Percentiles rank a stretch among this genome's conserved stretches.
These are phyloP conservation scores for Callionymus lyra DNA, from an alignment of 2,113 vertebrate species.

Conservation along the genomic window DNA sequence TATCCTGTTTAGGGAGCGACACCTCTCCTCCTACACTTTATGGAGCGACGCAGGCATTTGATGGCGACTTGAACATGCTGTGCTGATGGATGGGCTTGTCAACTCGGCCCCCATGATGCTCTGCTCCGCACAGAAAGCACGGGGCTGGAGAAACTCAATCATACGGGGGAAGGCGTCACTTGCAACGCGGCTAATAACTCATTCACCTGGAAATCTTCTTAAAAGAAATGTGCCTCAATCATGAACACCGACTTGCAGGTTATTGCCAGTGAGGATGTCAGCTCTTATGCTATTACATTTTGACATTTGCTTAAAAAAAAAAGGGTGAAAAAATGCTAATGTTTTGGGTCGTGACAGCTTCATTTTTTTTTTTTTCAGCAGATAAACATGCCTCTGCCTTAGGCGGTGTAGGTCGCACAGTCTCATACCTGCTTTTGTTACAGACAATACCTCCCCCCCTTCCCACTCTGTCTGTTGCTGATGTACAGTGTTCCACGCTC, in stretches of 20 bases:
- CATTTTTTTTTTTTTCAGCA: conserved; percentile 12
- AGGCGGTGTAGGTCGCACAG: conserved; percentile 32
- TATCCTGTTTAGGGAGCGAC: conserved; percentile 76
- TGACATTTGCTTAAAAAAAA: conserved; percentile 10
- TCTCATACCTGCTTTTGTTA: conserved; percentile 10
- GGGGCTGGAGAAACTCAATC: conserved; percentile 38
- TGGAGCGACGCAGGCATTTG: conserved; percentile 56
- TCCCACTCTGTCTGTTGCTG: conserved; percentile 21
- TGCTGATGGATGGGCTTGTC: conserved; percentile 74
- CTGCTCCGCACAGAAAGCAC: conserved; percentile 37
- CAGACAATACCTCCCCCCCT: conserved; percentile 12
- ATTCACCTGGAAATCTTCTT: conserved; percentile 42
- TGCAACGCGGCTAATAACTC: conserved; percentile 42
- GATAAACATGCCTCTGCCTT: conserved; percentile 28
- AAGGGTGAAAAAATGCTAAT: conserved; percentile 24
- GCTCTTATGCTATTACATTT: not conserved
- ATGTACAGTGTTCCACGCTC: conserved; percentile 28
- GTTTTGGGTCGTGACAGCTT: conserved; percentile 23
- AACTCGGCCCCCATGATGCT: conserved; percentile 51
- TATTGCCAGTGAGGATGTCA: conserved; percentile 9
- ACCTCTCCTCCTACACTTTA: conserved; percentile 70
- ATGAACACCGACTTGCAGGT: conserved; percentile 13
- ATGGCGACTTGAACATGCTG: conserved; percentile 60
- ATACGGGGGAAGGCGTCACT: conserved; percentile 31
- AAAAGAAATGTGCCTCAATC: conserved; percentile 9